Evolutionary conservation across 2,113 vertebrate species (phyloP), one percentile per base, ranked within the genome.

Genomic region (Synchiropus splendidus): DNA sequence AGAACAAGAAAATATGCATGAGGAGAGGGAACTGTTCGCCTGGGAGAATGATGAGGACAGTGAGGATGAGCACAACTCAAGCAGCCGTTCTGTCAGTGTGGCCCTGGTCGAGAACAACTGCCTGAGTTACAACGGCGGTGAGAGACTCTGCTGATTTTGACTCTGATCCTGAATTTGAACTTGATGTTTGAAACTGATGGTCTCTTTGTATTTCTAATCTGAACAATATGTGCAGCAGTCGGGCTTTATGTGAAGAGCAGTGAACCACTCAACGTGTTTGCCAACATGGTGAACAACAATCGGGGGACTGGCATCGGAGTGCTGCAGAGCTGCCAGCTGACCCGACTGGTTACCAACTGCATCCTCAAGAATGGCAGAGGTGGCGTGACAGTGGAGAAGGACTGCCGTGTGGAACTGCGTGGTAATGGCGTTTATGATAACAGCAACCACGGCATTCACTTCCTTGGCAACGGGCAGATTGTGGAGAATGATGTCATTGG

Each of bases 391-490:
- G 86, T 95, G 2, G 88, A 89, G 52, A 78, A 79, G 0, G 85
- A 87, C 55, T 91, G 90, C 74, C 67, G 83, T 9, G 89, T 89
- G 43, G 91, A 94, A 69, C 83, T 95, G 12, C 76, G 83, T 0
- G 89, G 89, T 33, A 97, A 95, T 0, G 90, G 91, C 16, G 80
- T 94, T 63, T 94, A 95, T 11, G 79, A 87, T 68, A 94, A 94
- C 77, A 61, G 77, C 9, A 85, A 88, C 54, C 87, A 89, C 0
- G 90, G 89, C 2, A 47, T 92, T 36, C 51, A 81, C 55, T 92
- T 85, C 54, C 78, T 78, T 14, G 86, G 90, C 0, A 87, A 85
- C 6, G 89, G 89, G n/a, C 18, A 86, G n/a, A 77, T 94, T 12
- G 41, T 80, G 0, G 92, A 97, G 69, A 97, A 95, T 0, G 92